phyloP scores from a whole-genome alignment of 2,797 vertebrate species.

The Liasis olivaceus region DNA sequence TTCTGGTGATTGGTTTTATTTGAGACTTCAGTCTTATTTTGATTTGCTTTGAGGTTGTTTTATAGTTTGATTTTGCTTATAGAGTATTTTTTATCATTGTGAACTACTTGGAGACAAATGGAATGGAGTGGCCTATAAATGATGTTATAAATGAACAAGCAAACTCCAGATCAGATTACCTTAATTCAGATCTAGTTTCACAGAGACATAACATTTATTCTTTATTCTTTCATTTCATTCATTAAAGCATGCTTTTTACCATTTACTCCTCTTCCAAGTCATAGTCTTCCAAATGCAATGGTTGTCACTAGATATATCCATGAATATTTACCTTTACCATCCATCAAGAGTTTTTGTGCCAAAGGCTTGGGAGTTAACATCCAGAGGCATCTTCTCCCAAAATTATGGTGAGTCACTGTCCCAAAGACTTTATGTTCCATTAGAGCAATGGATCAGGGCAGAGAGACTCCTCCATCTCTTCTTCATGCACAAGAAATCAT shows the following conservation, averaged over 20 bases:
- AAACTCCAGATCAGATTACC: not conserved
- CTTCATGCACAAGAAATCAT: conserved; percentile 41
- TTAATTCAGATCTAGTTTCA: not conserved
- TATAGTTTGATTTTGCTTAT: not conserved
- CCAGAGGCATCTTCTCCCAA: conserved; percentile 44
- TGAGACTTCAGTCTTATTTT: not conserved
- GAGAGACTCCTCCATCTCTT: conserved; percentile 43
- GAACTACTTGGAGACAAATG: not conserved
- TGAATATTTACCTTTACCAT: not conserved
- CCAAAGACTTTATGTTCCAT: conserved; percentile 62
- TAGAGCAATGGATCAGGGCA: conserved; percentile 47
- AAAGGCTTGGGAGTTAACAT: not conserved
- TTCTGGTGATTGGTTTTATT: not conserved
- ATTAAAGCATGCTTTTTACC: not conserved
- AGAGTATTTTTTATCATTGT: not conserved
- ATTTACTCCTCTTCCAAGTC: not conserved
- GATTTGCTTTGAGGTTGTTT: not conserved
- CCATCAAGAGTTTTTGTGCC: not conserved
- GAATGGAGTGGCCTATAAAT: not conserved
- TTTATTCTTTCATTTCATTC: not conserved
- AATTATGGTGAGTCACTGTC: conserved; percentile 65
- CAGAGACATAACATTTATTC: not conserved
- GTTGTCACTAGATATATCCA: not conserved
- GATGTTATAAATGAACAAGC: not conserved
- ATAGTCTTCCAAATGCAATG: not conserved